Base-by-base conservation (phyloP, 1,140 invertebrate genomes). In the Drosophila pandora region DNA sequence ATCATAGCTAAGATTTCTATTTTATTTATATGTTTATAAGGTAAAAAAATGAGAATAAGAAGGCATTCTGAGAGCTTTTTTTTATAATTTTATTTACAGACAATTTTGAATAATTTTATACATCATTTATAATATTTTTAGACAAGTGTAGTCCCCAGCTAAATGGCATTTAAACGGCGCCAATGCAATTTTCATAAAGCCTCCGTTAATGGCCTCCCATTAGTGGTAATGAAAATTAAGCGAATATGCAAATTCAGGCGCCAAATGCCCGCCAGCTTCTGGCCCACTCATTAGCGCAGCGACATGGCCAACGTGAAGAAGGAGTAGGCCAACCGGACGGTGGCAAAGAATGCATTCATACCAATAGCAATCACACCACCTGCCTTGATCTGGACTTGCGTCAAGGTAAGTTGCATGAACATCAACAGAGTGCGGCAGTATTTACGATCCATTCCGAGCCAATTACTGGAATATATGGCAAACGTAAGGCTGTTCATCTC, bases 141-240 rank as follows among this genome's bases (percentile, higher is more conserved):
- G 9, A 4, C 7, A 22, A 25, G 68, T 73, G 53, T 32, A 65
- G 37, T 49, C 30, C 8, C 4, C 48, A 28, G 28, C 57, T 81
- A 74, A 81, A 58, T 43, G 81, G 8, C 57, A 81, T 87, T 84
- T 87, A 87, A 85, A 70, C 55, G 82, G 48, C 22, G 28, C 41
- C 74, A 64, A 70, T 84, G 65, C 67, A 80, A 62, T 68, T 80
- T 84, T 76, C 61, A 85, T 87, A 67, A 81, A 52, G 56, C 48
- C 22, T 17, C n/a, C 37, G 45, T 54, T 68, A 83, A 80, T 83
- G 50, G 41, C 56, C 22, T 21, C 45, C 47, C 73, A 76, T 77
- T 80, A 84, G 47, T 28, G 72, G 57, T 58, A 72, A 79, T 84
- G 79, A 64, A 64, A 77, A 58, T 61, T 45, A 50, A 61, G 39